Conservation (phyloP, 2,888 invertebrate species). For the Drosophila birchii region DNA sequence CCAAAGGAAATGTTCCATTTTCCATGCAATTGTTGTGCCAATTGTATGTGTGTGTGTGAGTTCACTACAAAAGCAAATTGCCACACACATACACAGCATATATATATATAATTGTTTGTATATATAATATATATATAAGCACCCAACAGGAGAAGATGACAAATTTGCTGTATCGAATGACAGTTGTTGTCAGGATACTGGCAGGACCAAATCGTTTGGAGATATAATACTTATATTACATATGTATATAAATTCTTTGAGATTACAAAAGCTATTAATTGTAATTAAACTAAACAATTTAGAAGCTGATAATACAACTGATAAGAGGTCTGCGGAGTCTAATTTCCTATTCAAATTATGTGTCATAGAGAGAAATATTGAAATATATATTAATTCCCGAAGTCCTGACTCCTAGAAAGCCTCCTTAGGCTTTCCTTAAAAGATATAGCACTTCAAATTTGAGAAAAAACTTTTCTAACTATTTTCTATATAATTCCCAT, state of each 20-base stretch:
- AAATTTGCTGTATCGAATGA: slow-evolving; percentile 53
- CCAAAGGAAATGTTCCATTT: slow-evolving; percentile 70
- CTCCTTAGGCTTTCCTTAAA: not conserved
- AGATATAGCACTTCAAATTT: not conserved
- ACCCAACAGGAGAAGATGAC: slow-evolving; percentile 36
- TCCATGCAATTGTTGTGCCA: slow-evolving; percentile 40
- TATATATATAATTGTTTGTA: not conserved
- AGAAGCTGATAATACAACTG: too few relatives aligned
- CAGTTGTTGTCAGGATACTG: slow-evolving; percentile 24
- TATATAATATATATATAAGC: not conserved
- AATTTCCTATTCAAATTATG: not conserved
- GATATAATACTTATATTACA: not conserved
- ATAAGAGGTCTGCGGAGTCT: too few relatives aligned
- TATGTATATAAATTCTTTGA: not conserved
- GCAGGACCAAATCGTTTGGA: not conserved
- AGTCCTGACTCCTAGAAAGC: not conserved
- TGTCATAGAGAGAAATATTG: not conserved
- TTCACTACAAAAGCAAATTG: slow-evolving; percentile 21
- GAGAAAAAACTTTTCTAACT: not conserved
- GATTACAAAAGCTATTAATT: not conserved
- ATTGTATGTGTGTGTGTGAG: slow-evolving; percentile 1
- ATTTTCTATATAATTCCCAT: not conserved
- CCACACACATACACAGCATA: not conserved
- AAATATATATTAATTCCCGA: too few relatives aligned
- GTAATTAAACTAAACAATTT: not conserved